Conservation (phyloP, 2,888 invertebrate genomes). For the Alsophila aescularia region DNA sequence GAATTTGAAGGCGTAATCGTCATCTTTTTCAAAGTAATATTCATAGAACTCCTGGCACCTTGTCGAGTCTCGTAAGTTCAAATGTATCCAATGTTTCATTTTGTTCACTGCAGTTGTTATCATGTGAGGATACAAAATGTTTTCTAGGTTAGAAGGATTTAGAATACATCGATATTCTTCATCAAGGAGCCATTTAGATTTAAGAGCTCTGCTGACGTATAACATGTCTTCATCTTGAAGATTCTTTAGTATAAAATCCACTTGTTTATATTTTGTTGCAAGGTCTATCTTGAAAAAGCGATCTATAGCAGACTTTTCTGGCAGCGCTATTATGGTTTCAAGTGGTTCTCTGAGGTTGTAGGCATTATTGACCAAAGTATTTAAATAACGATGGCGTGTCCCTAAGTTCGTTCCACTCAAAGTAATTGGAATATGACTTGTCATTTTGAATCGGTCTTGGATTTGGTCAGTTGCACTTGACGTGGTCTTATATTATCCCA, state of each 20-base stretch:
- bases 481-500: too few relatives aligned
- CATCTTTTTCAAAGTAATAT: slow-evolving; percentile 49
- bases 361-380: too few relatives aligned
- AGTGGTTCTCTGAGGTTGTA: slow-evolving; percentile 8
- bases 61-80: slow-evolving; percentile 40
- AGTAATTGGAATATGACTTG: too few relatives aligned
- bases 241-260: slow-evolving; percentile 30
- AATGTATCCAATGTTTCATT: slow-evolving; percentile 36
- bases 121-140: slow-evolving; percentile 37
- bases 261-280: slow-evolving; percentile 32
- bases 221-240: slow-evolving; percentile 39
- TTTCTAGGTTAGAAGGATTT: slow-evolving; percentile 35
- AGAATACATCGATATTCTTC: slow-evolving; percentile 31
- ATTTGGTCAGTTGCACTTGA: too few relatives aligned
- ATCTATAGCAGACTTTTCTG: slow-evolving; percentile 33
- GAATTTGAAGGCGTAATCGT: slow-evolving; percentile 54
- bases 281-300: slow-evolving; percentile 40
- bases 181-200: slow-evolving; percentile 38
- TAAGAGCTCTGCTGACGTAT: slow-evolving; percentile 39
- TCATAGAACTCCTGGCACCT: slow-evolving; percentile 59
- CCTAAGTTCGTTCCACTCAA: too few relatives aligned
- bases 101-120: slow-evolving; percentile 38
- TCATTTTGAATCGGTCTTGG: too few relatives aligned
- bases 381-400: too few relatives aligned
- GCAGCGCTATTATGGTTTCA: slow-evolving; percentile 11